These are phyloP conservation scores for Copidosoma aretas DNA, from an alignment of 2,888 invertebrate genomes.

Conservation along the genomic window DNA sequence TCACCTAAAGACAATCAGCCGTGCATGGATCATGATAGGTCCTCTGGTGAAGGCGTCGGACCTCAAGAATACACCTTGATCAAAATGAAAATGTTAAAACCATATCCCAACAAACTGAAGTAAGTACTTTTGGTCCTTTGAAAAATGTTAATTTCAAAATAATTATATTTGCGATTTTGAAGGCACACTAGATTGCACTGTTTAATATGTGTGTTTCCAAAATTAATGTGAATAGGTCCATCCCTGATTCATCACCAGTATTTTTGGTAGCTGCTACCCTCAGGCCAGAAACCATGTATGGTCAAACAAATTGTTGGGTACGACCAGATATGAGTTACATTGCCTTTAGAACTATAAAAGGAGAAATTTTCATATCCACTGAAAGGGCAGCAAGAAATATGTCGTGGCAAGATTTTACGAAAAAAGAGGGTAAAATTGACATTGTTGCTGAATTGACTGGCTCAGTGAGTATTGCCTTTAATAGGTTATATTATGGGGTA, in stretches of 20 bases:
- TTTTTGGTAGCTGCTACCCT: slow-evolving; percentile 95
- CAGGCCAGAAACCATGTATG: slow-evolving; percentile 99
- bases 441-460: slow-evolving; percentile 76
- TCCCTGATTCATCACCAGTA: slow-evolving; percentile 67
- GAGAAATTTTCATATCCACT: slow-evolving; percentile 88
- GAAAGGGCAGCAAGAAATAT: slow-evolving; percentile 91
- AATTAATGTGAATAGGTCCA: slow-evolving; percentile 61
- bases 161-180: slow-evolving; percentile 15
- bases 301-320: slow-evolving; percentile 99
- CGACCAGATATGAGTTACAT: slow-evolving; percentile 94
- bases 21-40: slow-evolving; percentile 99
- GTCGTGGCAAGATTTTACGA: slow-evolving; percentile 91
- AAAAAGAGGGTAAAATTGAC: slow-evolving; percentile 78
- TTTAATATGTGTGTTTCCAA: slow-evolving; percentile 4
- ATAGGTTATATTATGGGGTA: neutral
- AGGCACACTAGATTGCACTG: neutral
- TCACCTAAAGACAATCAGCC: slow-evolving; percentile 97
- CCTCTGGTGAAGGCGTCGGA: slow-evolving; percentile 95
- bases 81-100: slow-evolving; percentile 85
- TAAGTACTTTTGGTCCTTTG: slow-evolving; percentile 55
- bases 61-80: slow-evolving; percentile 98
- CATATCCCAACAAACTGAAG: slow-evolving; percentile 76
- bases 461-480: slow-evolving; percentile 62
- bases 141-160: slow-evolving; percentile 6
- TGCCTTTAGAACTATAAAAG: slow-evolving; percentile 76